A percentile compares a stretch with the other conserved stretches of the same genome.
These are phyloP conservation scores for Alethe diademata DNA, from an alignment of 2,113 vertebrate genomes.

Conservation along the genomic window DNA sequence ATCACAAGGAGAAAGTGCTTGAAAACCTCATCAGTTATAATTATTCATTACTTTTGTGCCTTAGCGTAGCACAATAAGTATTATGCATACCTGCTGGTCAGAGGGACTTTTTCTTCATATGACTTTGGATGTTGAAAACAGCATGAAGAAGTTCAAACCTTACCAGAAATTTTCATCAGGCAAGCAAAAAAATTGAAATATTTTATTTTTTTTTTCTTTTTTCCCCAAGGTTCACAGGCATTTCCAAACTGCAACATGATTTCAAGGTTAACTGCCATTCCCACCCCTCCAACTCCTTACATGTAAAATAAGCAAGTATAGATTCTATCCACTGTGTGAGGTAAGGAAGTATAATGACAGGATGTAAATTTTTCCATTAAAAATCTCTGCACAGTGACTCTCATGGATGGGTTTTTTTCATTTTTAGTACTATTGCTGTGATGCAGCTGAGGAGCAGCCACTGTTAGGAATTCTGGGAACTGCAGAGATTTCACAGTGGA, in stretches of 20 bases:
- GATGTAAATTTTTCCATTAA: not conserved
- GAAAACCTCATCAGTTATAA: not conserved
- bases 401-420: not conserved
- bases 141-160: not conserved
- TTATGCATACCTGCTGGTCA: not conserved
- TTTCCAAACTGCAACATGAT: not conserved
- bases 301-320: not conserved
- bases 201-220: not conserved
- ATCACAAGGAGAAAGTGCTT: not conserved
- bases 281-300: not conserved
- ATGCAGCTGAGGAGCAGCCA: not conserved
- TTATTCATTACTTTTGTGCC: not conserved
- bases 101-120: not conserved
- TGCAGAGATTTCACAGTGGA: not conserved
- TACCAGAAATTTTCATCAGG: not conserved
- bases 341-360: not conserved
- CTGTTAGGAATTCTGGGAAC: not conserved
- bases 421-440: not conserved
- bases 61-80: not conserved
- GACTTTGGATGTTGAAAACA: not conserved
- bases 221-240: rapidly evolving
- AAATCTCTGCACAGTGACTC: not conserved
- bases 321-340: not conserved
- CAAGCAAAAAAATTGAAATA: not conserved
- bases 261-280: not conserved